Conservation (phyloP, 1,140 invertebrate genomes). For the Aphaenogaster rudis region DNA sequence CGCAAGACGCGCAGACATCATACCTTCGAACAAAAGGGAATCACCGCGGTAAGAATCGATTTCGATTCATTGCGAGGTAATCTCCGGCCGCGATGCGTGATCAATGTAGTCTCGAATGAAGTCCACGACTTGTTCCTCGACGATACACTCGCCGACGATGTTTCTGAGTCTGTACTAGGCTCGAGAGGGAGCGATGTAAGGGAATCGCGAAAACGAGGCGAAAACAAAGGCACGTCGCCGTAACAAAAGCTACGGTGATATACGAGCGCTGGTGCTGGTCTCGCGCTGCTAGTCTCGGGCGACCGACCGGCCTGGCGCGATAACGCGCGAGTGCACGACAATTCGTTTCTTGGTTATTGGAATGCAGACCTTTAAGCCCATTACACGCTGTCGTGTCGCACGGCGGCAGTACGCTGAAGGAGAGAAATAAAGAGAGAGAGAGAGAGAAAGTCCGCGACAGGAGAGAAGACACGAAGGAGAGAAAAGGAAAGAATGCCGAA, state of each 20-base stretch:
- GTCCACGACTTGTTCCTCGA: constrained; percentile 38
- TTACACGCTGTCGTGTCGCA: constrained; percentile 41
- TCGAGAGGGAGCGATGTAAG: constrained; percentile 42
- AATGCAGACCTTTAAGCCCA: constrained; percentile 61
- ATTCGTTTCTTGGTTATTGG: constrained; percentile 75
- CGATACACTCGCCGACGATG: constrained; percentile 12
- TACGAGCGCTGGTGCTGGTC: constrained; percentile 67
- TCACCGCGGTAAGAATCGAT: neutral
- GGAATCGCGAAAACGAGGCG: constrained; percentile 78
- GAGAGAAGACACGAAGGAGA: neutral
- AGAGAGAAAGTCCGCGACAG: neutral
- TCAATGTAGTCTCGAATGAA: constrained; percentile 1
- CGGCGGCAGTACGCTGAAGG: neutral
- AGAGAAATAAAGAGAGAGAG: neutral
- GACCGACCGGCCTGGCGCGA: constrained; percentile 63
- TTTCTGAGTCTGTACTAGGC: constrained; percentile 14
- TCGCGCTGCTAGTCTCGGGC: constrained; percentile 40
- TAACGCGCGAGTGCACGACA: constrained; percentile 71
- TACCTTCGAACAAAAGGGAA: constrained; percentile 10
- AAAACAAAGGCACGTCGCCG: constrained; percentile 79
- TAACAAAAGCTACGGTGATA: constrained; percentile 79
- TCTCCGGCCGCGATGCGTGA: neutral
- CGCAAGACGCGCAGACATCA: neutral
- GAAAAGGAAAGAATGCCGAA: neutral
- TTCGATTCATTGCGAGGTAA: constrained; percentile 7